A percentile compares a stretch with the other conserved stretches of the same genome.
Evolutionary conservation across 2,113 vertebrate genomes (phyloP).

Genomic region (Coturnix japonica): DNA sequence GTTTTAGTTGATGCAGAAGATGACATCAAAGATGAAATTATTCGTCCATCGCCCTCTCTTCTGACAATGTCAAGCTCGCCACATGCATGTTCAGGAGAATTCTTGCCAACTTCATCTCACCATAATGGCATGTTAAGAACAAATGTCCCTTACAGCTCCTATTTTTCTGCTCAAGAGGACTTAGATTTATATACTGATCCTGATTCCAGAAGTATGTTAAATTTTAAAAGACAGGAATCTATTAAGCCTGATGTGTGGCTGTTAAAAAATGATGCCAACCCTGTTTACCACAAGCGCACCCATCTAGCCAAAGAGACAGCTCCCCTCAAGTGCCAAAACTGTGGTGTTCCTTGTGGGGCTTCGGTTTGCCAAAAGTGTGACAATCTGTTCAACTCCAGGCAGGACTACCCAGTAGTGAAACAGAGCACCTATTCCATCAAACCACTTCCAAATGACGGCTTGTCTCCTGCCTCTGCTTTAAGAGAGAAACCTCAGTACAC

Average conservation of each 20-base stretch:
- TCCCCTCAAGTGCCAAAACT: conserved; percentile 91
- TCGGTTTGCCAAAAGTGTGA: conserved; percentile 92
- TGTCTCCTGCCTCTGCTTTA: conserved; percentile 51
- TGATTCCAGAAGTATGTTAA: conserved; percentile 80
- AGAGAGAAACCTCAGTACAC: conserved; percentile 77
- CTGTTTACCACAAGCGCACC: conserved; percentile 77
- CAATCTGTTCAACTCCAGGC: conserved; percentile 64
- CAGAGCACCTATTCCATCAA: conserved; percentile 76
- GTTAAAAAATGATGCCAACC: conserved; percentile 73
- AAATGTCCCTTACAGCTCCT: conserved; percentile 82
- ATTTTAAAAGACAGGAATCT: conserved; percentile 84
- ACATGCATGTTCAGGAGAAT: conserved; percentile 85
- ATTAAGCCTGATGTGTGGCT: conserved; percentile 78
- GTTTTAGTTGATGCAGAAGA: conserved; percentile 85
- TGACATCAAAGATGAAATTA: conserved; percentile 91
- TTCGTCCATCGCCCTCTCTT: conserved; percentile 88
- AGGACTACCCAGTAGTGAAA: conserved; percentile 77
- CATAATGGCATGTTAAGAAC: conserved; percentile 78
- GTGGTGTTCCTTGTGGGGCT: conserved; percentile 85
- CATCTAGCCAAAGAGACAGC: conserved; percentile 83
- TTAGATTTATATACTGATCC: conserved; percentile 95
- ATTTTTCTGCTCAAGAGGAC: conserved; percentile 90
- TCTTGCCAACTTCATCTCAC: conserved; percentile 83
- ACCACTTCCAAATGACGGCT: conserved; percentile 63
- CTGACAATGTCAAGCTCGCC: conserved; percentile 85